These are phyloP conservation scores for Ophthalmolycus amberensis DNA, from an alignment of 2,113 vertebrate species.

Conservation along the genomic window DNA sequence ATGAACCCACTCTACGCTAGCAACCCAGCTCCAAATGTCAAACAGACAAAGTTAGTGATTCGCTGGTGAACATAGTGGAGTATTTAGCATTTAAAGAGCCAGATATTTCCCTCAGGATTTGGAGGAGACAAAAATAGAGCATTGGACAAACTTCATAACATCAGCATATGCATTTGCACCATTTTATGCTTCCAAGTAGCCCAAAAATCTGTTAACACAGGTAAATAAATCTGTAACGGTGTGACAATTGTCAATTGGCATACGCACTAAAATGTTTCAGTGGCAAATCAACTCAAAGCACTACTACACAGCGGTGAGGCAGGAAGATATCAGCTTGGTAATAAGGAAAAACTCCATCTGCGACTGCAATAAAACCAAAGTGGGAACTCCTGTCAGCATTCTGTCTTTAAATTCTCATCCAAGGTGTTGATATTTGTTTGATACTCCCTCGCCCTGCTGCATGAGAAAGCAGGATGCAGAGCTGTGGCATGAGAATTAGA, in stretches of 20 bases:
- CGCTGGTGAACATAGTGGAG: neutral
- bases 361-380: slow-evolving; percentile 5
- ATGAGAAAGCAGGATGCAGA: slow-evolving; percentile 43
- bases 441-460: slow-evolving; percentile 20
- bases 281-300: neutral
- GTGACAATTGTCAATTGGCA: neutral
- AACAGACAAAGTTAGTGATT: neutral
- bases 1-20: neutral
- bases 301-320: neutral
- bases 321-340: neutral
- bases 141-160: neutral
- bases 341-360: neutral
- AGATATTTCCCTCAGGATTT: neutral
- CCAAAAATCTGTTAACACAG: neutral
- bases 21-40: neutral
- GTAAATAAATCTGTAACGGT: neutral
- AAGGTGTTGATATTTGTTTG: slow-evolving; percentile 45
- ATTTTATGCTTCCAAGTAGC: neutral
- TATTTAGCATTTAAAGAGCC: neutral
- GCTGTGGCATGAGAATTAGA: slow-evolving; percentile 34
- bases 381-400: slow-evolving; percentile 26
- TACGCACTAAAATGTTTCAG: neutral
- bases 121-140: neutral
- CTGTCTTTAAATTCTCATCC: slow-evolving; percentile 34
- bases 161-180: neutral